These are phyloP conservation scores for Oncorhynchus masou DNA, from an alignment of 2,113 vertebrate genomes.

Conservation along the genomic window DNA sequence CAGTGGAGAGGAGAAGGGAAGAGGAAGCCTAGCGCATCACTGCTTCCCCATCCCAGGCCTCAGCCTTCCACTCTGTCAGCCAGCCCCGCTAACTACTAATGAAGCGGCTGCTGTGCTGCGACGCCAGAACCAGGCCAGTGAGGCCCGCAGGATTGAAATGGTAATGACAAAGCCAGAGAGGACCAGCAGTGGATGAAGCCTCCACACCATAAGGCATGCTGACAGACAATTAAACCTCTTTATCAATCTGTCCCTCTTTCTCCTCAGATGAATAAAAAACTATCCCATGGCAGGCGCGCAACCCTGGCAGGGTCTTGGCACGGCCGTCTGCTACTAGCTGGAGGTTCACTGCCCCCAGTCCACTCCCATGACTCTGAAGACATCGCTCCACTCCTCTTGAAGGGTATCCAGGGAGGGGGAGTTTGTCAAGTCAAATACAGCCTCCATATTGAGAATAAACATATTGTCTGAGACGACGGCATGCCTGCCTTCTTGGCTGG, in stretches of 20 bases:
- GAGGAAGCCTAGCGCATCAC: background rate
- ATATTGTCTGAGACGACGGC: too few relatives aligned
- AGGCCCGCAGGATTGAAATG: slow-evolving; percentile 69
- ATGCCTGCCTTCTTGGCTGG: too few relatives aligned
- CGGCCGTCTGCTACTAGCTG: background rate
- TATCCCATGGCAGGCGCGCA: background rate
- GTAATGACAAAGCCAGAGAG: slow-evolving; percentile 74
- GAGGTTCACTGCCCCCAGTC: background rate
- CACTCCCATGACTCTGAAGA: background rate
- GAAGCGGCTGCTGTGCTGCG: slow-evolving; percentile 54
- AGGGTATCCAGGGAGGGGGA: background rate
- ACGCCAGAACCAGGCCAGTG: slow-evolving; percentile 59
- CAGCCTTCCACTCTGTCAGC: background rate
- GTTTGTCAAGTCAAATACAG: background rate
- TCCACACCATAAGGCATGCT: slow-evolving; percentile 73
- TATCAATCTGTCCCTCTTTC: slow-evolving; percentile 69
- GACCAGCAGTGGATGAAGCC: slow-evolving; percentile 72
- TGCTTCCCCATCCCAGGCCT: background rate
- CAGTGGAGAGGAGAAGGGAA: too few relatives aligned
- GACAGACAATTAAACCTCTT: slow-evolving; percentile 82
- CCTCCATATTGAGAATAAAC: background rate
- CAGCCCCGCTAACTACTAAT: slow-evolving; percentile 62
- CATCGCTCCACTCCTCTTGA: background rate
- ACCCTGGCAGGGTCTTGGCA: too few relatives aligned
- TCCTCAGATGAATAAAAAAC: slow-evolving; percentile 39